Percentiles rank a stretch among this genome's conserved stretches.
These are phyloP conservation scores for Nomia melanderi DNA, from an alignment of 1,140 invertebrate genomes.

Conservation along the genomic window DNA sequence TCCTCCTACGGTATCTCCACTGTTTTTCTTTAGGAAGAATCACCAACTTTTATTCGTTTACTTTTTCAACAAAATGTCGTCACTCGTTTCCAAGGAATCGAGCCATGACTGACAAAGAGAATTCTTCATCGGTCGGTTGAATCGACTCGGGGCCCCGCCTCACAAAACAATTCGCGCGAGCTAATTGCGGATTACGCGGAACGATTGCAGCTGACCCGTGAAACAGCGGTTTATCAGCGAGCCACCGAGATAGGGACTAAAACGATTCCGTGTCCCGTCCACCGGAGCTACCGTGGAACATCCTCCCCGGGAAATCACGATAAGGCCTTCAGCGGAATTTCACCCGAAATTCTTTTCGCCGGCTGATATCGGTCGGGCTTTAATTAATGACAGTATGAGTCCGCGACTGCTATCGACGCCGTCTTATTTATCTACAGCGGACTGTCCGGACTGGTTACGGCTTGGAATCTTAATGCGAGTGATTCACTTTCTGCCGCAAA, in stretches of 20 bases:
- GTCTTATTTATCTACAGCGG: slow-evolving; percentile 19
- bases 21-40: too few relatives aligned
- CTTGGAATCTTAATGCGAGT: slow-evolving; percentile 34
- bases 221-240: slow-evolving; percentile 16
- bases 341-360: slow-evolving; percentile 34
- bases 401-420: slow-evolving; percentile 10
- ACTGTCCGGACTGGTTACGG: slow-evolving; percentile 35
- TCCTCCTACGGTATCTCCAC: too few relatives aligned
- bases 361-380: slow-evolving; percentile 16
- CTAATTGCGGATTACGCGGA: slow-evolving; percentile 23
- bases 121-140: not conserved
- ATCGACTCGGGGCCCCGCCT: not conserved
- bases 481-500: slow-evolving; percentile 18
- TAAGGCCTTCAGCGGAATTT: slow-evolving; percentile 34
- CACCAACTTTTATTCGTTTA: too few relatives aligned
- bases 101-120: too few relatives aligned
- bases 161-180: not conserved
- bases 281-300: not conserved
- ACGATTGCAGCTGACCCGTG: slow-evolving; percentile 12
- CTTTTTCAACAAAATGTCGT: too few relatives aligned
- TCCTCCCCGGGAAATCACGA: slow-evolving; percentile 27
- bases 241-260: slow-evolving; percentile 6
- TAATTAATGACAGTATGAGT: slow-evolving; percentile 41
- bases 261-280: not conserved
- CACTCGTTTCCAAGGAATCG: too few relatives aligned